Percentiles rank a stretch among this genome's conserved stretches.
These are phyloP conservation scores for Plecotus auritus DNA, from an alignment of 2,113 vertebrate species.

Conservation along the genomic window DNA sequence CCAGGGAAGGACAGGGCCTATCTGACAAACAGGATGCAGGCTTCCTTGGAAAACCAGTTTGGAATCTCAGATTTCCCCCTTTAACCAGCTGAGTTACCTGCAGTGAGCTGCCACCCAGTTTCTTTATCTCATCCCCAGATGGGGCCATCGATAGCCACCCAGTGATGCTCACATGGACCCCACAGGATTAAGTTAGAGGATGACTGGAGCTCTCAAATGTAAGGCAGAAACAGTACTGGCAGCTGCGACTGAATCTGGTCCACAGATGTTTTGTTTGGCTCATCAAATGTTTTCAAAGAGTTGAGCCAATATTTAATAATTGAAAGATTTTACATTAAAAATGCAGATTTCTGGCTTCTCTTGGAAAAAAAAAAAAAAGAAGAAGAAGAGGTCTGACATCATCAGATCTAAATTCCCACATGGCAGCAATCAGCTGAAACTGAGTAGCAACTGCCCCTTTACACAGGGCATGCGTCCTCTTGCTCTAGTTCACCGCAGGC, in stretches of 20 bases:
- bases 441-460: background rate
- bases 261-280: constrained; percentile 69
- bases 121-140: background rate
- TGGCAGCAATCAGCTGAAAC: background rate
- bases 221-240: constrained; percentile 23
- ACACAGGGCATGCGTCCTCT: too few relatives aligned
- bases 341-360: constrained; percentile 56
- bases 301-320: constrained; percentile 69
- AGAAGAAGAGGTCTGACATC: constrained; percentile 5
- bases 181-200: background rate
- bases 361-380: constrained; percentile 34
- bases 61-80: background rate
- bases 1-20: background rate
- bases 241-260: constrained; percentile 50
- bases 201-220: background rate
- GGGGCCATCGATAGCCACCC: background rate
- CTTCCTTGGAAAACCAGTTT: background rate
- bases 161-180: background rate
- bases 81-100: background rate
- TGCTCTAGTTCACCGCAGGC: background rate
- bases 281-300: constrained; percentile 61
- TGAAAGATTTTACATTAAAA: constrained; percentile 55
- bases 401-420: constrained; percentile 21
- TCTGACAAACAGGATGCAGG: background rate
- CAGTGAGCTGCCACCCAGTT: background rate